phyloP scores from a whole-genome alignment of 2,888 invertebrate genomes.

The Eupithecia inturbata region DNA sequence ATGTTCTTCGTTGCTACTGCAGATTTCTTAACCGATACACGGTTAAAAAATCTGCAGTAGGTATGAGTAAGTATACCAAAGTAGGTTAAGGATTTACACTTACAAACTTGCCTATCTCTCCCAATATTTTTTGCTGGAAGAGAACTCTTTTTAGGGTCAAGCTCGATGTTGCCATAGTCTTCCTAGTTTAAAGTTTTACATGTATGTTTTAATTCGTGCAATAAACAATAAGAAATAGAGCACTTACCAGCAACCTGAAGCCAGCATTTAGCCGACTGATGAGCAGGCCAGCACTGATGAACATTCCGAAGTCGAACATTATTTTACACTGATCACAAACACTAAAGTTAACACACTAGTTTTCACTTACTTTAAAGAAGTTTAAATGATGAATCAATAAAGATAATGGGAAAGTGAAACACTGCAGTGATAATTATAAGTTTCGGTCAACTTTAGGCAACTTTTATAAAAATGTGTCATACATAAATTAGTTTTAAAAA shows the following conservation, averaged over 20 bases:
- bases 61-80: too few relatives aligned
- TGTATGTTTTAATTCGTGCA: too few relatives aligned
- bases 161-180: too few relatives aligned
- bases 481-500: neutral
- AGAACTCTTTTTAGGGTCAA: too few relatives aligned
- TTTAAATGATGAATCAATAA: neutral
- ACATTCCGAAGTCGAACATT: constrained; percentile 49
- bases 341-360: neutral
- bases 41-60: too few relatives aligned
- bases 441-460: neutral
- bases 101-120: too few relatives aligned
- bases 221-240: neutral
- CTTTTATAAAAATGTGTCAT: neutral
- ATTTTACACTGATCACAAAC: constrained; percentile 32
- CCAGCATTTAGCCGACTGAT: constrained; percentile 49
- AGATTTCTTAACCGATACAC: too few relatives aligned
- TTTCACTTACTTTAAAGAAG: neutral
- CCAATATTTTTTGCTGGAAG: too few relatives aligned
- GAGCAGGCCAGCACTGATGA: constrained; percentile 51
- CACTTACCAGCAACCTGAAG: constrained; percentile 53
- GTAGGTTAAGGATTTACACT: too few relatives aligned
- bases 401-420: neutral
- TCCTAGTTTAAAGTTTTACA: too few relatives aligned
- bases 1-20: too few relatives aligned
- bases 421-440: neutral